Base-by-base conservation (phyloP, 2,888 invertebrate species). In the Drosophila mulleri region DNA sequence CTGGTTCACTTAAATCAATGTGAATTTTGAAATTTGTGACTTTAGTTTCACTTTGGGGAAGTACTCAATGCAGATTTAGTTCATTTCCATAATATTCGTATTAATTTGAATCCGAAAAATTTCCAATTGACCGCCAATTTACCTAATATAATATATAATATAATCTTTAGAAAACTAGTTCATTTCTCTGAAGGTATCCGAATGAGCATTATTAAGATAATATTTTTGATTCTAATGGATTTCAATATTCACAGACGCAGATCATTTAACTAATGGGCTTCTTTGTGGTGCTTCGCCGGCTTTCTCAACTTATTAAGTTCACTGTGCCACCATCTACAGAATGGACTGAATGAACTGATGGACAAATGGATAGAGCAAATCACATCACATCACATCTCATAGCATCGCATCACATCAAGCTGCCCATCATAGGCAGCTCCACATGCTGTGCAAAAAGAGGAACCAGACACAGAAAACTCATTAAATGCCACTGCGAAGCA, bases 401-500 rank as follows among this genome's bases (percentile, higher is more conserved):
- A 8, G n/a, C 41, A 18, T 41, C 35, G 20, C 61, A 57, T 44
- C 75, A 41, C 29, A 58, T 62, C 58, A 72, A 57, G 62, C 59
- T 68, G 65, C 58, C 72, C 32, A 50, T 35, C 50, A 62, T 48
- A 52, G 42, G 26, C 41, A 60, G 67, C 63, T 72, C 35, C 64
- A 50, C 64, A 72, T 67, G 65, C 37, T 35, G 70, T 57, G 65
- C 62, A 29, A 62, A 47, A 50, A 57, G 39, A 60, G 57, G 50
- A 72, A 56, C 37, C 39, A 37, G 57, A 67, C 3, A 32, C 71
- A 57, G 59, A 67, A 80, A 78, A 67, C 69, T 75, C 75, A 67
- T 73, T 72, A 67, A 80, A 72, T 64, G 37, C 39, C 35, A 56
- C 23, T 42, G 50, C 18, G 18, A 12, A 20, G 32, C 50, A 50